Evolutionary conservation across 30 jellyfish, hydroid and myxozoan species (phyloP), one percentile per base, ranked within the genome.

Genomic region (Catostylus mosaicus): DNA sequence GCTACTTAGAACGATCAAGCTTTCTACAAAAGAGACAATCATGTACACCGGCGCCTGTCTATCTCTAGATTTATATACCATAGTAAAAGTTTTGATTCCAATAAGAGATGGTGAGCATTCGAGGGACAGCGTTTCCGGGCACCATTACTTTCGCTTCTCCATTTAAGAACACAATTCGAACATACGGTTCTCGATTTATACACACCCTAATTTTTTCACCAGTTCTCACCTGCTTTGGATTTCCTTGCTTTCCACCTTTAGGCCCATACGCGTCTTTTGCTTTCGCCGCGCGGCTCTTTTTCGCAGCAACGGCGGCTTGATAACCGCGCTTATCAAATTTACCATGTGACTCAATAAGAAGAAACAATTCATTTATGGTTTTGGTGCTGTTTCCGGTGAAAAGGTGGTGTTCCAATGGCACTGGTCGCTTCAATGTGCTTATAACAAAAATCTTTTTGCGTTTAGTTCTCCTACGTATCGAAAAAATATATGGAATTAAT

Each of bases 371-470:
- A 46, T 88, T 84, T 67, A 91, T 57, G 20, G 99, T 95, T 72
- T 95, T 88, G 19, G 69, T 84, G 90, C 96, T 95, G 83, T 84
- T 95, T 0, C 98, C 99, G 38, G 98, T 90, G 80, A 22, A 96
- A 8, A 96, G 82, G 60, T 46, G 84, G 74, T 96, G 99, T 66
- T 96, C 99, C 52, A 91, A 73, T 0, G 99, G 99, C n/a, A 96
- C 99, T 0, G 99, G 99, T 18, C 99, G 92, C 62, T 87, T 96
- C 69, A 65, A 47, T 0, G 99, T 96, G 68, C 96, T 97, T 16
- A 96, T 86, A n/a, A 96, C 99, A 74, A 74, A 77, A 48, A 96
- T 94, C 36, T 90, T 90, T 89, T 92, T 95, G 51, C 86, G 88
- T 85, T 92, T 96, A 2, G 98, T 91, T 72, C 92, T 77, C 86